Evolutionary conservation across 2,113 vertebrate species (phyloP), one percentile per base, ranked within the genome.

Genomic region (Bettongia penicillata): DNA sequence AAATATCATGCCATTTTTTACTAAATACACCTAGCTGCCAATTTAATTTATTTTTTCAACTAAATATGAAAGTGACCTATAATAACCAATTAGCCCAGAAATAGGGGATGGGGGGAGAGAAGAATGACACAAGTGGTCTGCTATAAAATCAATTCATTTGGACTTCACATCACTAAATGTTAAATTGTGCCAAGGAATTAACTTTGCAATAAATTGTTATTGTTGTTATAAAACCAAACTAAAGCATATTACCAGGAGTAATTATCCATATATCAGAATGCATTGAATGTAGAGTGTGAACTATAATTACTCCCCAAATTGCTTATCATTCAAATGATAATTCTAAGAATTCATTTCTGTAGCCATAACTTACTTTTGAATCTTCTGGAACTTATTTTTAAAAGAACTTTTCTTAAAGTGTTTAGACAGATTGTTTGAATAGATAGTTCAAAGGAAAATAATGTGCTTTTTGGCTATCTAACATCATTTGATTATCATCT

Each of bases 31-130:
- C 98, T 98, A 98, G 98, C 94, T 97, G 98, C 97, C 97, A 99
- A 98, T 98, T 98, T 99, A 98, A 99, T 99, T 98, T 99, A 98
- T 98, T 98, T 99, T 98, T 98, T 98, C 61, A 98, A 98, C 98
- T 98, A 99, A 98, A 98, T 99, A 98, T 98, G 98, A 98, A 99
- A 98, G 98, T 99, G 99, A 99, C 99, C 99, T 99, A 99, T 99
- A 99, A 99, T 99, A 98, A 99, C 99, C 99, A 99, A 99, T 99
- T 99, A 99, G 99, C 97, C 98, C 97, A 98, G 98, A 98, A 99
- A 99, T 96, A 7, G 68, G n/a, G 1, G 16, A 12, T 3, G 61
- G 7, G n/a, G n/a, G 95, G 0, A 97, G 96, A 94, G 98, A 98
- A 97, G 95, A 9, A 95, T 98, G 98, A 96, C 97, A 98, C 96